Evolutionary conservation across 2,113 vertebrate species (phyloP).

Genomic region (Rhea pennata): DNA sequence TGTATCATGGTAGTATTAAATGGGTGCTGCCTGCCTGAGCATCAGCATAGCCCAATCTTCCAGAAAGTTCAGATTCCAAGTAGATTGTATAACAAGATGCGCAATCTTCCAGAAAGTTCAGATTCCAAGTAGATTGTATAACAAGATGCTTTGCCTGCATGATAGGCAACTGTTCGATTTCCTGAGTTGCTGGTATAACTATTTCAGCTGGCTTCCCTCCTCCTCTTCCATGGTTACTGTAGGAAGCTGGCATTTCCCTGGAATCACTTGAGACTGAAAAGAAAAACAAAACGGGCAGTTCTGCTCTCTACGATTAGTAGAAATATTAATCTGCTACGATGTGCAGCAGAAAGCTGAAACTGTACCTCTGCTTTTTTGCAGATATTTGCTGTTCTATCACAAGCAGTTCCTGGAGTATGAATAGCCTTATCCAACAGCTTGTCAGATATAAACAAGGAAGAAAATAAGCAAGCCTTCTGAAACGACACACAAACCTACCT

Average conservation of each 20-base stretch:
- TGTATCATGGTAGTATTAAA: neutral
- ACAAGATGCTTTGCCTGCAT: neutral
- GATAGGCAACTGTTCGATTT: neutral
- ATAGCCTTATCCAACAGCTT: constrained; percentile 78
- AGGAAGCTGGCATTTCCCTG: neutral
- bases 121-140: neutral
- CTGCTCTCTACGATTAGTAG: neutral
- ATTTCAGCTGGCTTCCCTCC: neutral
- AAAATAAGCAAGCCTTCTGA: constrained; percentile 75
- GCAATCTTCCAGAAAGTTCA: neutral
- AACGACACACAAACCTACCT: constrained; percentile 86
- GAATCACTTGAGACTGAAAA: neutral
- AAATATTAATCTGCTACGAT: neutral
- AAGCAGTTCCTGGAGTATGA: constrained; percentile 98
- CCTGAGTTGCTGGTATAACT: neutral
- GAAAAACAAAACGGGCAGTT: neutral
- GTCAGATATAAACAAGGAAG: constrained; percentile 61
- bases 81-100: neutral
- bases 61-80: neutral
- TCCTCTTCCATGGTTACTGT: neutral
- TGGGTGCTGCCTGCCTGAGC: neutral
- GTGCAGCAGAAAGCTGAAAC: neutral
- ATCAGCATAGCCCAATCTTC: neutral
- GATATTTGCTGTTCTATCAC: constrained; percentile 97
- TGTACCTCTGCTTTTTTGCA: constrained; percentile 46